phyloP scores from a whole-genome alignment of 2,888 invertebrate species.

The Chorisops tibialis region DNA sequence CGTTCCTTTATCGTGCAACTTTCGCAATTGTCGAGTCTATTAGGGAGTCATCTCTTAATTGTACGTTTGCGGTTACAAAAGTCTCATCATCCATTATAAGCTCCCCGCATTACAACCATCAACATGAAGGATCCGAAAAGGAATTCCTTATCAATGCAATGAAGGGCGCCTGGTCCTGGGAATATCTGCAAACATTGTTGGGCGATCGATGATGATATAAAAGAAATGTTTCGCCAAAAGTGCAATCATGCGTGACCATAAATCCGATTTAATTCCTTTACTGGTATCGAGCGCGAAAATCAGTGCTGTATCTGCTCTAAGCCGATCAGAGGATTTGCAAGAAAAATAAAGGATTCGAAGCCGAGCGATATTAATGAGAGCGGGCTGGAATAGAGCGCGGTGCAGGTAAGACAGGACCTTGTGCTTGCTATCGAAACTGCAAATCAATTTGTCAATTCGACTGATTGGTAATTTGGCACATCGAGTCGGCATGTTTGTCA shows the following conservation, averaged over 20 bases:
- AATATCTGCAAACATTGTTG: background rate
- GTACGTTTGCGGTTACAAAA: conserved; percentile 8
- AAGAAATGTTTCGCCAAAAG: conserved; percentile 24
- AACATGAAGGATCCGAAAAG: background rate
- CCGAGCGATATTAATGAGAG: conserved; percentile 7
- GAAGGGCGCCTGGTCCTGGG: background rate
- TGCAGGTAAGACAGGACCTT: background rate
- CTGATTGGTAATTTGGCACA: conserved; percentile 30
- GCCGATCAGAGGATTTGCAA: conserved; percentile 13
- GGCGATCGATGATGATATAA: conserved; percentile 16
- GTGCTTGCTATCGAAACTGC: conserved; percentile 2
- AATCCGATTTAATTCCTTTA: conserved; percentile 29
- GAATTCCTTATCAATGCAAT: conserved; percentile 1
- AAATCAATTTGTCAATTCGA: conserved; percentile 26
- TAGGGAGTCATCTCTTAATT: conserved; percentile 11
- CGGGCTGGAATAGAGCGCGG: background rate
- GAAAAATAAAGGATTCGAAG: background rate
- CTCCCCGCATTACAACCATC: conserved; percentile 1
- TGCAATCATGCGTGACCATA: conserved; percentile 24
- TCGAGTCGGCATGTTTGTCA: conserved; percentile 20
- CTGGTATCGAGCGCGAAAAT: conserved; percentile 11
- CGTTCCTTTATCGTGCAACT: background rate
- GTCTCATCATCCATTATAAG: background rate
- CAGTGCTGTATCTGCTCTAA: background rate
- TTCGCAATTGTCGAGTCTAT: background rate